These are phyloP conservation scores for Eulemur mongoz DNA, from an alignment of 2,797 vertebrate species.

Conservation along the genomic window DNA sequence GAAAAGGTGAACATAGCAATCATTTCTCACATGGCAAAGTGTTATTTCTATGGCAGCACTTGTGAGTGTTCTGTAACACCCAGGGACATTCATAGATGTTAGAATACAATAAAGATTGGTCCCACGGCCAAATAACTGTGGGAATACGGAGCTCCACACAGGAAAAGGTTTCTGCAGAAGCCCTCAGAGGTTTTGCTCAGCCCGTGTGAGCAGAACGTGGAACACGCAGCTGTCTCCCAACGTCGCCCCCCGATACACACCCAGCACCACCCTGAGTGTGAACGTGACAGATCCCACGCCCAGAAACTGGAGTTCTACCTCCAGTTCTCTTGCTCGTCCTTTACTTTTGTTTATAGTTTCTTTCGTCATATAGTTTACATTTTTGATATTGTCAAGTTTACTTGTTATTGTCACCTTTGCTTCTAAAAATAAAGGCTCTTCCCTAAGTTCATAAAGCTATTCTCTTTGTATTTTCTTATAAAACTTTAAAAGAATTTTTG, in stretches of 20 bases:
- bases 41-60: conserved; percentile 2
- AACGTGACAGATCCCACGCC: background rate
- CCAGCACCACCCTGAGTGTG: background rate
- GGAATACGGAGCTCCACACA: background rate
- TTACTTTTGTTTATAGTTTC: conserved; percentile 14
- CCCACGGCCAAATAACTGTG: background rate
- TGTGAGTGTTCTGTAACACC: background rate
- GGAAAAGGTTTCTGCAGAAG: background rate
- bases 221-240: background rate
- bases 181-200: background rate
- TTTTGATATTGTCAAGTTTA: background rate
- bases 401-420: conserved; percentile 35
- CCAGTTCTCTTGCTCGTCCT: background rate
- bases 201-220: background rate
- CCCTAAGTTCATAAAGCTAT: conserved; percentile 8
- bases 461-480: conserved; percentile 9
- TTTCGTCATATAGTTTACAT: conserved; percentile 29
- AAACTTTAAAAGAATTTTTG: background rate
- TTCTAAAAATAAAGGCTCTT: background rate
- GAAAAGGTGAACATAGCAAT: background rate
- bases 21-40: background rate
- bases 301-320: background rate
- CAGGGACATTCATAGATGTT: background rate
- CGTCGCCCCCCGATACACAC: background rate
- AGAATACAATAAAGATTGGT: background rate